Evolutionary conservation across 2,113 vertebrate genomes (phyloP).

Genomic region (Ceuthmochares aereus): DNA sequence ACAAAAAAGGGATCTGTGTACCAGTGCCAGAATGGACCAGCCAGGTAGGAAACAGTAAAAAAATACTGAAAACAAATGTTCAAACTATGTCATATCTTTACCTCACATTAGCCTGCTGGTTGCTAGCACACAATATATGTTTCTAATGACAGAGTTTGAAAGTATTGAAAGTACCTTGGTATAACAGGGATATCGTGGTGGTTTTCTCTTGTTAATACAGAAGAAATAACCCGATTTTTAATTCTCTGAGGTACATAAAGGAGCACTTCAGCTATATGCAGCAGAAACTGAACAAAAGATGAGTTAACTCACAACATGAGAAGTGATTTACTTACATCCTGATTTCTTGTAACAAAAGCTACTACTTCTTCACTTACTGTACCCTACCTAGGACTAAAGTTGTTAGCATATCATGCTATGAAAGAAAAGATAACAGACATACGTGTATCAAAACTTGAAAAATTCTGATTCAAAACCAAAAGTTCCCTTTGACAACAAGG

Average conservation of each 20-base stretch:
- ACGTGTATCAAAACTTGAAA: neutral
- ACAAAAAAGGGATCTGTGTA: neutral
- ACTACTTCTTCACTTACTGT: neutral
- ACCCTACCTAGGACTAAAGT: neutral
- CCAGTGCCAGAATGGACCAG: neutral
- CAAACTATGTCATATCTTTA: neutral
- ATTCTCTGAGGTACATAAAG: neutral
- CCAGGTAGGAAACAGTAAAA: neutral
- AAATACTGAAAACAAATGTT: neutral
- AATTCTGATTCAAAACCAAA: neutral
- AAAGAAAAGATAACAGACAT: neutral
- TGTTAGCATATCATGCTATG: neutral
- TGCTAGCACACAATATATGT: neutral
- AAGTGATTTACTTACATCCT: neutral
- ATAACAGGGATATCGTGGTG: neutral
- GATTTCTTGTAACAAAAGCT: neutral
- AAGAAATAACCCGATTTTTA: neutral
- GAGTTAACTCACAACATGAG: neutral
- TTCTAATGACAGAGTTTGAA: neutral
- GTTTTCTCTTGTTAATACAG: neutral
- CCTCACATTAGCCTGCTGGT: neutral
- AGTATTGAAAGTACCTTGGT: neutral
- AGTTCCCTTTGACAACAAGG: neutral
- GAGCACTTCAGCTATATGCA: neutral
- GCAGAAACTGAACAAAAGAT: neutral